These are phyloP conservation scores for Drosophila guanche DNA, from an alignment of 1,140 invertebrate species.

Conservation along the genomic window DNA sequence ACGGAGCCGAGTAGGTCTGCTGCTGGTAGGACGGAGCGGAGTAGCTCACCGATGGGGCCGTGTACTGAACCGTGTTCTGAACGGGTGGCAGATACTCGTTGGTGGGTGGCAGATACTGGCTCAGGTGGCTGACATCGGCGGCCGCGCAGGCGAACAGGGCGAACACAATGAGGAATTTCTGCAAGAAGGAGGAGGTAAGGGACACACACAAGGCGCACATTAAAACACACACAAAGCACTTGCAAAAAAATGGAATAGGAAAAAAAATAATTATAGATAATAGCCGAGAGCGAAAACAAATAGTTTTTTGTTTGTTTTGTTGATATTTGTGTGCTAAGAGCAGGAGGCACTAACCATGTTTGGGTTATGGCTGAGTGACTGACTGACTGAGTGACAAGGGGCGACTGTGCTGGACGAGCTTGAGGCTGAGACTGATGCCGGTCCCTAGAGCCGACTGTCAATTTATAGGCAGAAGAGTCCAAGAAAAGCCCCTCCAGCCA, in stretches of 20 bases:
- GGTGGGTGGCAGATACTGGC: conserved; percentile 63
- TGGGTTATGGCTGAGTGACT: conserved; percentile 14
- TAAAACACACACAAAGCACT: conserved; percentile 24
- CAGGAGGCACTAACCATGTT: conserved; percentile 71
- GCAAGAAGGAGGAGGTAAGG: conserved; percentile 31
- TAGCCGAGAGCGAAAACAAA: no score
- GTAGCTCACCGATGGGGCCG: conserved; percentile 41
- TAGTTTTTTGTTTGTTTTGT: background rate
- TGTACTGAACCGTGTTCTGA: conserved; percentile 30
- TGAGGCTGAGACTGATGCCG: conserved; percentile 81
- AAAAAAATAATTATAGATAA: background rate
- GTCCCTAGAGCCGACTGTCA: conserved; percentile 67
- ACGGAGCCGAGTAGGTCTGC: conserved; percentile 25
- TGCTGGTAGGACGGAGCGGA: conserved; percentile 40
- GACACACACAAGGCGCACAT: conserved; percentile 16
- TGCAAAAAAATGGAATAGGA: conserved; percentile 6
- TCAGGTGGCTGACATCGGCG: conserved; percentile 80
- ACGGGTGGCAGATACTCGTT: conserved; percentile 72
- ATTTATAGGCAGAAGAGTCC: conserved; percentile 72
- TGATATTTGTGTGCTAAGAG: background rate
- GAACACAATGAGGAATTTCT: conserved; percentile 81
- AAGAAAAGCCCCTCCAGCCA: conserved; percentile 38
- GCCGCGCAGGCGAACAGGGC: conserved; percentile 73
- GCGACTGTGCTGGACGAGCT: conserved; percentile 75
- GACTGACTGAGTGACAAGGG: conserved; percentile 3